Evolutionary conservation across 2,797 vertebrate genomes (phyloP).

Genomic region (Clarias platycephalus): DNA sequence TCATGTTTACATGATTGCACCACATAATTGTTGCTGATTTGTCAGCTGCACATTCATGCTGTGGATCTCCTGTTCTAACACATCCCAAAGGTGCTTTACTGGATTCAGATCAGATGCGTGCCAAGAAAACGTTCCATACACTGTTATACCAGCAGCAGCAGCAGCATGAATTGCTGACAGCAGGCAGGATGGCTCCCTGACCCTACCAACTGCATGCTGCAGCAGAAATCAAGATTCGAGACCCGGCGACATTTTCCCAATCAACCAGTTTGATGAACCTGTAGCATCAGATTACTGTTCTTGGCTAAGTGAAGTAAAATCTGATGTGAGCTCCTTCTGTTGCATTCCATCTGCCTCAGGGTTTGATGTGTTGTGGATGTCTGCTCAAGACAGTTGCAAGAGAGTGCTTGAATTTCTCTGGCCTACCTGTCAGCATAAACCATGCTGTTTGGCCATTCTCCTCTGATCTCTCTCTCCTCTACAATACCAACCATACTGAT

Average conservation of each 20-base stretch:
- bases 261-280: not conserved
- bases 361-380: not conserved
- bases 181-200: not conserved
- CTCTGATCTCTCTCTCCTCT: not conserved
- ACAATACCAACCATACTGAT: not conserved
- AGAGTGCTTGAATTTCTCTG: not conserved
- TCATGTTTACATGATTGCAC: constrained; percentile 3
- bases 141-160: not conserved
- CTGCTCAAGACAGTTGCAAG: not conserved
- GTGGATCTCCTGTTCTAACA: not conserved
- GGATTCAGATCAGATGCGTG: constrained; percentile 3
- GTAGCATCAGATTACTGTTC: not conserved
- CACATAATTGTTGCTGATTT: constrained; percentile 7
- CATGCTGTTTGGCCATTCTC: not conserved
- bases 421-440: not conserved
- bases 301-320: not conserved
- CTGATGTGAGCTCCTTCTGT: not conserved
- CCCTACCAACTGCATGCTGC: constrained; percentile 1
- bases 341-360: not conserved
- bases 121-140: not conserved
- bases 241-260: not conserved
- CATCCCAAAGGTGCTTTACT: constrained; percentile 7
- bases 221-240: constrained; percentile 4
- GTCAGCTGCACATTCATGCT: constrained; percentile 1
- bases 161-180: not conserved